Conservation (phyloP, 2,113 vertebrate species). For the Murina feae region DNA sequence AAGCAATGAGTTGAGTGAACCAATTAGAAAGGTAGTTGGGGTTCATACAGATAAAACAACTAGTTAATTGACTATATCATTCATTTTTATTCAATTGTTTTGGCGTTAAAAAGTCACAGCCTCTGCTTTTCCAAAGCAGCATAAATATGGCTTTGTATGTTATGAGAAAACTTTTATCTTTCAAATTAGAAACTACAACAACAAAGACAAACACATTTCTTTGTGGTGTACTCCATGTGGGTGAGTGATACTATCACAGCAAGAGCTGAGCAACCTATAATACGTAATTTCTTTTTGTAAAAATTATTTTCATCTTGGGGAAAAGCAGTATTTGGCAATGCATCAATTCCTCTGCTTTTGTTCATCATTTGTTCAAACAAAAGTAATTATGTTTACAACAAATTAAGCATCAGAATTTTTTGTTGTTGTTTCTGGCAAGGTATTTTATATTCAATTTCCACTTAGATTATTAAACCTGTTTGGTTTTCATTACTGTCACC, state of each 20-base stretch:
- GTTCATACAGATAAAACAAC: background rate
- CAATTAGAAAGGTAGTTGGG: background rate
- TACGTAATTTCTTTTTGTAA: conserved; percentile 63
- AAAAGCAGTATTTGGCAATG: conserved; percentile 63
- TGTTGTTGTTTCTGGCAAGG: conserved; percentile 22
- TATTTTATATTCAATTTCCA: conserved; percentile 51
- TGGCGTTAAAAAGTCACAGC: conserved; percentile 5
- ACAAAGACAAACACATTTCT: conserved; percentile 44
- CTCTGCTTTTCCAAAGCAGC: background rate
- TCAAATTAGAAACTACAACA: conserved; percentile 48
- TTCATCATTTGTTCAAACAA: conserved; percentile 66
- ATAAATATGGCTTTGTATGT: conserved; percentile 1
- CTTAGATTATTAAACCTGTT: conserved; percentile 28
- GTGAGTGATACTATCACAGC: conserved; percentile 60
- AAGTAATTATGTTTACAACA: conserved; percentile 69
- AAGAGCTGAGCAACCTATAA: conserved; percentile 35
- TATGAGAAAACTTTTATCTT: conserved; percentile 42
- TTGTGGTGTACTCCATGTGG: conserved; percentile 38
- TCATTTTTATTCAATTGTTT: conserved; percentile 11
- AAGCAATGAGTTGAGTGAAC: background rate
- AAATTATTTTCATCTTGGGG: conserved; percentile 45
- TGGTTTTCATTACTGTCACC: conserved; percentile 50
- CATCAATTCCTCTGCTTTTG: conserved; percentile 60
- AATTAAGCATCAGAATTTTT: conserved; percentile 57
- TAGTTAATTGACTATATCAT: background rate